Evolutionary conservation across 2,113 vertebrate species (phyloP).

Genomic region (Laterallus jamaicensis): DNA sequence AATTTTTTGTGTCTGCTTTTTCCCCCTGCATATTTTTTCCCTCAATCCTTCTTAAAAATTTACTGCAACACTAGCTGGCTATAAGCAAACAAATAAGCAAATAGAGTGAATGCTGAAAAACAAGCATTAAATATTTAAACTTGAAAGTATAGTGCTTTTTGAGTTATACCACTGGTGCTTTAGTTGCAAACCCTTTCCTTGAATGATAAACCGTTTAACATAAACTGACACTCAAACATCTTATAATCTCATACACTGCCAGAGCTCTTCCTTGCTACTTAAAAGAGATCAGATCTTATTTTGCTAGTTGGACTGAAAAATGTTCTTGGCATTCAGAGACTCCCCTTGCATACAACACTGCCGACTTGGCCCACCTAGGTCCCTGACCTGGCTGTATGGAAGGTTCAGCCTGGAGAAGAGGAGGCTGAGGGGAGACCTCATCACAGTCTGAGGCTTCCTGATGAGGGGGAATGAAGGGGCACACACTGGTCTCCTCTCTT

Average conservation of each 20-base stretch:
- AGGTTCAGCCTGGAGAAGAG: neutral
- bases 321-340: neutral
- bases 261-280: neutral
- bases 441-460: too few species aligned
- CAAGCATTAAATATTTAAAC: neutral
- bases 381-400: neutral
- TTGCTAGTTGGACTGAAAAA: constrained; percentile 13
- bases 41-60: neutral
- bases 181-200: neutral
- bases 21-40: neutral
- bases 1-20: neutral
- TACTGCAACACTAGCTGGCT: neutral
- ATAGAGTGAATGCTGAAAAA: neutral
- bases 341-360: neutral
- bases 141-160: neutral
- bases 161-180: neutral
- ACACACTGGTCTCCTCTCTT: too few species aligned
- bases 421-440: too few species aligned
- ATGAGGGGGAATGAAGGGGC: too few species aligned
- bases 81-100: neutral
- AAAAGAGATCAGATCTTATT: neutral
- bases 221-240: neutral
- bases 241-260: neutral
- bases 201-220: neutral
- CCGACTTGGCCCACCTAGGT: neutral